phyloP scores from a whole-genome alignment of 2,113 vertebrate species.

The Planiliza haematocheilus region DNA sequence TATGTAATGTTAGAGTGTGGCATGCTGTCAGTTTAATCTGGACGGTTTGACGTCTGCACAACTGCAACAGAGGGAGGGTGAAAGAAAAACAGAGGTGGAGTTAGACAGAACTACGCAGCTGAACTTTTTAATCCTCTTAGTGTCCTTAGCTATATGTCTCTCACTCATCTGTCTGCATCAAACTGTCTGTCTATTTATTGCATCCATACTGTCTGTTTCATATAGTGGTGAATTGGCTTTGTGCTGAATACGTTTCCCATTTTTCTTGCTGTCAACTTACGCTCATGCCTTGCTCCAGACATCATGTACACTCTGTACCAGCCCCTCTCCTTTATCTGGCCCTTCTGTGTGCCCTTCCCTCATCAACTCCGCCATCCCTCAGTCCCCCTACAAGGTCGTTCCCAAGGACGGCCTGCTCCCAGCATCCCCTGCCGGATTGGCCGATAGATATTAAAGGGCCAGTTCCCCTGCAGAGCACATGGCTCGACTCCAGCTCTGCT shows the following conservation, averaged over 20 bases:
- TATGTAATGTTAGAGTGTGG: conserved; percentile 63
- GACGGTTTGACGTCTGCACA: conserved; percentile 58
- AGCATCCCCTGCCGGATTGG: conserved; percentile 80
- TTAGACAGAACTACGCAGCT: conserved; percentile 56
- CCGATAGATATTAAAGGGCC: conserved; percentile 82
- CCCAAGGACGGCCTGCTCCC: conserved; percentile 81
- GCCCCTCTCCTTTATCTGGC: conserved; percentile 40
- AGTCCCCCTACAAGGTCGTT: conserved; percentile 82
- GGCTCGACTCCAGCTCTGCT: conserved; percentile 57
- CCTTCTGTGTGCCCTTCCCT: conserved; percentile 49
- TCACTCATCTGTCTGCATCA: conserved; percentile 58
- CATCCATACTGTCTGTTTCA: conserved; percentile 21
- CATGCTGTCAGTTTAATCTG: conserved; percentile 78
- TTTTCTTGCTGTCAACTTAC: conserved; percentile 1
- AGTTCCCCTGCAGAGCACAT: conserved; percentile 68
- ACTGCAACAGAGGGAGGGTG: conserved; percentile 42
- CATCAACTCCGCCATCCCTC: conserved; percentile 57
- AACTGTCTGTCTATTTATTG: conserved; percentile 29
- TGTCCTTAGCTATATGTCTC: conserved; percentile 56
- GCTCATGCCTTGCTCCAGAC: background rate
- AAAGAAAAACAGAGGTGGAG: conserved; percentile 40
- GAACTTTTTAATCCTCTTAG: conserved; percentile 80
- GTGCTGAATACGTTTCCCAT: conserved; percentile 7
- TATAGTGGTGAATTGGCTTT: conserved; percentile 23
- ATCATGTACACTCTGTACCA: conserved; percentile 15